Base-by-base conservation (phyloP, 2,888 invertebrate genomes). In the Molorchus minor region DNA sequence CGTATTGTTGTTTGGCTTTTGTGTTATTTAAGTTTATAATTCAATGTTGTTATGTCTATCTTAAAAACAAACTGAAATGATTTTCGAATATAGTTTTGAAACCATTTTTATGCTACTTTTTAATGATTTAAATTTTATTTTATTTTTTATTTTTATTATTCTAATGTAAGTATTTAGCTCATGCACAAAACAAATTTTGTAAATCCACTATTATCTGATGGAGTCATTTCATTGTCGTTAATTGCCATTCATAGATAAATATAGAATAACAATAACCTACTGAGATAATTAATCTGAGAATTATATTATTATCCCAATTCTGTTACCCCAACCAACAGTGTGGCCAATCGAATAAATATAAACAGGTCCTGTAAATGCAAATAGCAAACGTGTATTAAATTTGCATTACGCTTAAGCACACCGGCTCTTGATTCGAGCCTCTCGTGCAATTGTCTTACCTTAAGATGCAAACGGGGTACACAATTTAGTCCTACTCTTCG, bases 401-500 rank as follows among this genome's bases (percentile, higher is more conserved):
- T 45, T 45, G 45, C 45, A 30, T 16, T 30, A n/a, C 17, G 17
- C 16, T 17, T 10, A 17, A 40, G 8, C 40, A 40, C 40, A 17
- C 15, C 10, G 16, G 17, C 17, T 15, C 17, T 16, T 3, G 16
- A 40, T 40, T 7, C 16, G 8, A 40, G 40, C 17, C 40, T 40
- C 19, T 19, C 40, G 40, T 45, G 45, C 45, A 33, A 45, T 45
- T 45, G 45, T 45, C 33, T 45, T 45, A 45, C 15, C n/a, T 45
- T 45, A 30, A 45, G 30, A 45, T 45, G 33, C 45, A 45, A 33
- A 17, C 17, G 1, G n/a, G 33, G 45, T 45, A 29, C 45, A 45
- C 45, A 45, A 45, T 45, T 45, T 30, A 45, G 30, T 45, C 29
- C 30, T 45, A 45, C 45, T 45, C 29, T 19, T 45, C 45, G 40